Percentiles rank a stretch among this genome's conserved stretches.
phyloP scores from a whole-genome alignment of 2,888 invertebrate genomes.

The Cheilosia grossa region DNA sequence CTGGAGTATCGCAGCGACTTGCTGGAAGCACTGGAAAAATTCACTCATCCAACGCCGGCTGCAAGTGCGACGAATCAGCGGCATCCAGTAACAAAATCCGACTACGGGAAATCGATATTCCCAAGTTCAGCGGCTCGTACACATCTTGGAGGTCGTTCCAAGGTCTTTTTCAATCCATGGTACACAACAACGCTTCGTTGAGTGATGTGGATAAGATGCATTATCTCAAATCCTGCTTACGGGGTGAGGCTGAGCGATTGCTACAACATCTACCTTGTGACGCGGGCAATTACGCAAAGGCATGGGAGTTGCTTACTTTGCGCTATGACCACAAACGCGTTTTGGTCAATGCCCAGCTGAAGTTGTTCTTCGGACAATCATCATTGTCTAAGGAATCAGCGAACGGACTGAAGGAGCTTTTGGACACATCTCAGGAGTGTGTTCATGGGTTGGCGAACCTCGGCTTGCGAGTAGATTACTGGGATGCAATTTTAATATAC shows the following conservation, averaged over 20 bases:
- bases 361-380: neutral
- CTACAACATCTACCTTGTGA: neutral
- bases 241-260: neutral
- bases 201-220: neutral
- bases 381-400: neutral
- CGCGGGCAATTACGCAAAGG: neutral
- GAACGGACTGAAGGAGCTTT: neutral
- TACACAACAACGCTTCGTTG: neutral
- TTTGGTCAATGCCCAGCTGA: slow-evolving; percentile 10
- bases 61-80: neutral
- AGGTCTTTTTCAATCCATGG: neutral
- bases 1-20: no score
- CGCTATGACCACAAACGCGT: slow-evolving; percentile 13
- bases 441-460: no score
- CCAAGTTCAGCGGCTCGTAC: slow-evolving; percentile 9
- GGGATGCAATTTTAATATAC: no score
- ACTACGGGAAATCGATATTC: slow-evolving; percentile 5
- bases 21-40: neutral
- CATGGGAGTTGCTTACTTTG: neutral
- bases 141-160: slow-evolving; percentile 6
- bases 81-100: neutral
- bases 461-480: no score
- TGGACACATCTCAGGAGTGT: no score
- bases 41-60: neutral
- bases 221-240: neutral